A percentile compares a stretch with the other conserved stretches of the same genome.
Conservation (phyloP, 2,113 vertebrate genomes). For the Marmota flaviventris region DNA sequence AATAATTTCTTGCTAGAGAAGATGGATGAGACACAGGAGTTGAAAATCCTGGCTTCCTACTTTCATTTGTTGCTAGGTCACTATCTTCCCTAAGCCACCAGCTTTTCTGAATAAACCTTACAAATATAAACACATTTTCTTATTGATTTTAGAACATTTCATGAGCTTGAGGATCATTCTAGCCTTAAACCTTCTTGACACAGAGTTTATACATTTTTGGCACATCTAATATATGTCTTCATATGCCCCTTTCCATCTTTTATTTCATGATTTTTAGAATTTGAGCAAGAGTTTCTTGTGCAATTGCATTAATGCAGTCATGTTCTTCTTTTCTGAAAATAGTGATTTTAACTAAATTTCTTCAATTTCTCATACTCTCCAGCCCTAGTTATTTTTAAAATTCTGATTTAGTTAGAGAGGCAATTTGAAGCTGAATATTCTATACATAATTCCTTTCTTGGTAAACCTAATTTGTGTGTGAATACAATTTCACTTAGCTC, state of each 20-base stretch:
- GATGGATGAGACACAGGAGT: neutral
- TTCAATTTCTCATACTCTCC: constrained; percentile 8
- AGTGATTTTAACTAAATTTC: constrained; percentile 1
- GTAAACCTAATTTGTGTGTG: neutral
- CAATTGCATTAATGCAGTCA: constrained; percentile 31
- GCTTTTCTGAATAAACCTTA: constrained; percentile 61
- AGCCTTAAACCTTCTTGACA: neutral
- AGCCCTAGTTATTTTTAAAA: neutral
- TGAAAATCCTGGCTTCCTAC: neutral
- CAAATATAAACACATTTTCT: constrained; percentile 15
- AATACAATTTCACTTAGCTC: neutral
- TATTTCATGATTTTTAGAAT: neutral
- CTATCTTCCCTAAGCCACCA: constrained; percentile 7
- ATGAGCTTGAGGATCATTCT: constrained; percentile 3
- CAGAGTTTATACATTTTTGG: neutral
- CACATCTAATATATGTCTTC: neutral
- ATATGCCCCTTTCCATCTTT: neutral
- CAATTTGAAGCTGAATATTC: neutral
- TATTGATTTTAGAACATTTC: constrained; percentile 18
- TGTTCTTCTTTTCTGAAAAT: constrained; percentile 36
- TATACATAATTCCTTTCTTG: neutral
- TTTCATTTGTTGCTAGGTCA: constrained; percentile 40
- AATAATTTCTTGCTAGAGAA: constrained; percentile 57
- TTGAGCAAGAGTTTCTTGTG: neutral
- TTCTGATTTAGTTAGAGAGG: neutral